These are phyloP conservation scores for Micoletzkya japonica DNA, from an alignment of 2,888 invertebrate species.

Conservation along the genomic window DNA sequence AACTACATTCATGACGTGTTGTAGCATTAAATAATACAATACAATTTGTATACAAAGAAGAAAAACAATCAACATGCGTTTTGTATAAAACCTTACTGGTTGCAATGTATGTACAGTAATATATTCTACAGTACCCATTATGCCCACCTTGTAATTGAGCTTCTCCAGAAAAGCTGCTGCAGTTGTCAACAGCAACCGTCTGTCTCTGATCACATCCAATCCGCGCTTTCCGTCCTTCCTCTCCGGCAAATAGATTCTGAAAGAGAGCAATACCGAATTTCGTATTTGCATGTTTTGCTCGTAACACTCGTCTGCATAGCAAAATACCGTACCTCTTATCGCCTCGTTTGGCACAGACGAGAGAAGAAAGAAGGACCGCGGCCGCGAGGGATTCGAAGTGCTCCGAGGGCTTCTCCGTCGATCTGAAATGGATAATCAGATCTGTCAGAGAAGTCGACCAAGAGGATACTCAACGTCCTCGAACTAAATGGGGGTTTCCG, in stretches of 20 bases:
- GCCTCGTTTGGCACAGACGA: slow-evolving; percentile 49
- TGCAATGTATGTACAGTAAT: too few species aligned
- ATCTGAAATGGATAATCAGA: not conserved
- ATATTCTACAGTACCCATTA: not conserved
- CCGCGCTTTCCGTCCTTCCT: slow-evolving; percentile 41
- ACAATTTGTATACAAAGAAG: too few species aligned
- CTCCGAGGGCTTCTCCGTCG: slow-evolving; percentile 32
- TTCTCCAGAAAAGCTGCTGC: slow-evolving; percentile 42
- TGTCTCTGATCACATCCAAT: slow-evolving; percentile 39
- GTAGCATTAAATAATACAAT: too few species aligned
- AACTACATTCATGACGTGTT: not conserved
- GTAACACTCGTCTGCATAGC: too few species aligned
- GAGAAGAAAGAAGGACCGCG: slow-evolving; percentile 52
- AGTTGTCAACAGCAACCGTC: slow-evolving; percentile 45
- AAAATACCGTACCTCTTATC: slow-evolving; percentile 29
- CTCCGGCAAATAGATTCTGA: slow-evolving; percentile 37
- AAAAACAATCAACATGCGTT: too few species aligned
- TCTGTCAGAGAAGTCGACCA: not conserved
- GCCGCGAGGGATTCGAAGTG: slow-evolving; percentile 53
- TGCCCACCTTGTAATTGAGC: slow-evolving; percentile 34
- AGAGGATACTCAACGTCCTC: not conserved
- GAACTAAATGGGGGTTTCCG: too few species aligned
- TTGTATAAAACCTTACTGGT: too few species aligned
- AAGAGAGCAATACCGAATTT: not conserved
- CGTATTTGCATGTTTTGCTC: slow-evolving; percentile 13